Percentiles rank a stretch among this genome's conserved stretches.
Evolutionary conservation across 2,113 vertebrate species (phyloP).

Genomic region (Lucifuga dentata): DNA sequence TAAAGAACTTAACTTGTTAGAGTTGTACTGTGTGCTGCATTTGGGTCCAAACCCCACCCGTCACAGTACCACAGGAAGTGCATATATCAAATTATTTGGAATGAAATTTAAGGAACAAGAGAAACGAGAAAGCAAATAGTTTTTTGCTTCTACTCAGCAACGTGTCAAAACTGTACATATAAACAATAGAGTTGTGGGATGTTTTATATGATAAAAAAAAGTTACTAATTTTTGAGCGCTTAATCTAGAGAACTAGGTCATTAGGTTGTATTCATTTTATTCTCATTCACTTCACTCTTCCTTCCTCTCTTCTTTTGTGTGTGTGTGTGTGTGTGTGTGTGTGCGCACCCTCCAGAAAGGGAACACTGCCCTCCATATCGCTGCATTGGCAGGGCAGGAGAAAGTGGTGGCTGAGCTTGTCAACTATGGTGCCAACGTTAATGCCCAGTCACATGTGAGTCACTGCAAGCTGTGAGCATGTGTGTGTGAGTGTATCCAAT

Average conservation of each 20-base stretch:
- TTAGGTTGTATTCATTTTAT: constrained; percentile 37
- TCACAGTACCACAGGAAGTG: no score
- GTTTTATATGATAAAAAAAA: neutral
- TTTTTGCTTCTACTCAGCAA: no score
- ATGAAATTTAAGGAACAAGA: no score
- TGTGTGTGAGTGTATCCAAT: neutral
- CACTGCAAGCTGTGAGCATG: constrained; percentile 2
- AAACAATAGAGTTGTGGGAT: no score
- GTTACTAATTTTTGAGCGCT: constrained; percentile 14
- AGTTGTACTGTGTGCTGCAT: no score
- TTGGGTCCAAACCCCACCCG: no score
- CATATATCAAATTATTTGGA: no score
- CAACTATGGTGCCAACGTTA: constrained; percentile 95
- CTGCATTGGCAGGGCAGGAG: constrained; percentile 90
- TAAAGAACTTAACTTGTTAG: no score
- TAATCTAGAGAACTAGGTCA: constrained; percentile 39
- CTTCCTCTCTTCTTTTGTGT: constrained; percentile 16
- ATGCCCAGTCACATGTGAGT: constrained; percentile 94
- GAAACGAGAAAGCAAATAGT: no score
- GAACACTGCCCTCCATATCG: constrained; percentile 97
- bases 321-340: constrained; percentile 10
- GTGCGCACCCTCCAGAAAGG: constrained; percentile 87
- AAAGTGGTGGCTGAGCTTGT: constrained; percentile 92
- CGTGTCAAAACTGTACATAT: no score
- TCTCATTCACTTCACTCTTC: constrained; percentile 30